Base-by-base conservation (phyloP, 2,113 vertebrate species). In the Amazona guildingii region DNA sequence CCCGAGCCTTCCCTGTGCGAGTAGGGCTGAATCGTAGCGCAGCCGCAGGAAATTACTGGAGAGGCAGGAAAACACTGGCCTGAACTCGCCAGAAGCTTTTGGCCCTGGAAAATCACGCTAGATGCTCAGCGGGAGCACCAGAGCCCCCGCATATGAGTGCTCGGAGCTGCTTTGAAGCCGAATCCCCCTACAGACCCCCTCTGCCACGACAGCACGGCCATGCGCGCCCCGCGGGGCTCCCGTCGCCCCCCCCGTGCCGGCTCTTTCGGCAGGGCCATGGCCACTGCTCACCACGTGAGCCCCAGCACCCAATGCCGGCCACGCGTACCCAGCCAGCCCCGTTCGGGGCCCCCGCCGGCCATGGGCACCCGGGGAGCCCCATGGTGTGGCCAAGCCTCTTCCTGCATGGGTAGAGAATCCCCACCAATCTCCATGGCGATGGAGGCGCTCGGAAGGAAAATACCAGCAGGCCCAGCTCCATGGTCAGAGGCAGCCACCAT, bases 341-440 rank as follows among this genome's bases (percentile, higher is more conserved):
- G 2, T 62, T 21, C 7, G 0, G 74, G 80, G 43, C 44, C 39
- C 75, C 63, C 1, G 1, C 39, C 3, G 2, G 10, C 57, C 76
- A 1, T 2, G n/a, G 52, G 23, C 11, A 39, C 44, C 28, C 0
- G 2, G 41, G 41, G 41, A 69, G 46, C 33, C 13, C 39, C 3
- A 0, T 0, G 2, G 27, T 1, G 0, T 4, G 3, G 27, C 52
- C 3, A 1, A 75, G 21, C 46, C 43, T 73, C 80, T 43, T 51
- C 18, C 72, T 51, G 44, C 3, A 1, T 33, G 31, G 37, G 48
- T 57, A 75, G 55, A 49, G 64, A 91, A 37, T 37, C 7, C 1
- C 24, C 54, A 1, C 70, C 0, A 6, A 19, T 72, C 57, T 13
- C 78, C 55, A 1, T 12, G 55, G 57, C n/a, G 4, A 18, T 10